Conservation (phyloP, 2,113 vertebrate genomes). For the Sinocyclocheilus anshuiensis region DNA sequence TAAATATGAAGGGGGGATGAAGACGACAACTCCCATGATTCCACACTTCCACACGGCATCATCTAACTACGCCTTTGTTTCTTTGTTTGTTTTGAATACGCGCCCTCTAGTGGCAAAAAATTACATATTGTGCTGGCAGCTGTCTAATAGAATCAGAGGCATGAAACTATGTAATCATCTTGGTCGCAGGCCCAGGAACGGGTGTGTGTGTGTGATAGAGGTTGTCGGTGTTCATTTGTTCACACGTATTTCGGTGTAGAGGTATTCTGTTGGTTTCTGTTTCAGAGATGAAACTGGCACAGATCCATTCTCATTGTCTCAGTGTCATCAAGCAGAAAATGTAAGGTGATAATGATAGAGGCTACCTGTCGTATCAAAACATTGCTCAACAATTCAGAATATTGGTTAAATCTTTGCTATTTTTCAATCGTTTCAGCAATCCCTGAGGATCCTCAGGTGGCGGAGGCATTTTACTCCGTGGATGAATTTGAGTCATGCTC, state of each 20-base stretch:
- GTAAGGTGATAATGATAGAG: neutral
- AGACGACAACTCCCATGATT: no score
- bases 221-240: neutral
- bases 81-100: no score
- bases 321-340: neutral
- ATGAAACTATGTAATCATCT: constrained; percentile 31
- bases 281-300: neutral
- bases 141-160: constrained; percentile 32
- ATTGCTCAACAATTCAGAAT: neutral
- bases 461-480: constrained; percentile 80
- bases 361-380: neutral
- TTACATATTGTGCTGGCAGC: neutral
- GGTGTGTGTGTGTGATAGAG: constrained; percentile 1
- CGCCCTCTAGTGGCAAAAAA: no score
- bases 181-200: constrained; percentile 7
- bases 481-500: constrained; percentile 86
- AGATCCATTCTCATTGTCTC: neutral
- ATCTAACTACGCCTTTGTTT: no score
- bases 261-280: neutral
- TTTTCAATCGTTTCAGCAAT: constrained; percentile 73
- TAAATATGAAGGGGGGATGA: no score
- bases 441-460: constrained; percentile 81
- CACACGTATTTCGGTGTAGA: neutral
- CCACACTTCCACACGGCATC: no score
- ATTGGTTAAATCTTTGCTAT: neutral